phyloP scores from a whole-genome alignment of 2,113 vertebrate genomes.

The Eubucco bourcierii region DNA sequence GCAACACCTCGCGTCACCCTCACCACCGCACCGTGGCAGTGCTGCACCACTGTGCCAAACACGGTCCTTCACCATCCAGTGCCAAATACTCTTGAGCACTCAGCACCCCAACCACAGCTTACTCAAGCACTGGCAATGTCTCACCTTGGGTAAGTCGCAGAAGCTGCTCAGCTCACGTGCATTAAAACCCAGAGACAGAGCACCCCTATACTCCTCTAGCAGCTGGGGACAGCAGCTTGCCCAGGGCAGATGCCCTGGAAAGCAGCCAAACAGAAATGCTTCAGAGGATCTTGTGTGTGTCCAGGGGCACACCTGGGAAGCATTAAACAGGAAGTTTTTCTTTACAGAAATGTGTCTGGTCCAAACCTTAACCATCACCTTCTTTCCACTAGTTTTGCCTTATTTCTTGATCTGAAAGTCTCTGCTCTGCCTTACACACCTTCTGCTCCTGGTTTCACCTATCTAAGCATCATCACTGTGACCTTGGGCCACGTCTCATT shows the following conservation, averaged over 20 bases:
- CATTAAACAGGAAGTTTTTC: background rate
- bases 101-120: background rate
- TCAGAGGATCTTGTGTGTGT: background rate
- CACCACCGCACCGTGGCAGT: rapidly evolving
- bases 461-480: background rate
- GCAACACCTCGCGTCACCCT: background rate
- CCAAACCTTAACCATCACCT: background rate
- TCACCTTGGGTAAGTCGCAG: background rate
- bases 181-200: background rate
- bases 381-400: background rate
- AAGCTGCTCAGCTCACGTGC: background rate
- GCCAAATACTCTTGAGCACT: background rate
- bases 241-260: background rate
- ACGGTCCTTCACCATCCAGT: background rate
- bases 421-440: background rate
- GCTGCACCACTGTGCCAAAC: background rate
- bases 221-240: background rate
- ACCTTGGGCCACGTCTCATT: background rate
- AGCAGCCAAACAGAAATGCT: background rate
- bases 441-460: background rate
- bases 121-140: background rate
- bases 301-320: background rate
- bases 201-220: background rate
- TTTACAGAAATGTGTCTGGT: background rate
- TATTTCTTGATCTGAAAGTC: background rate